Percentiles rank a stretch among this genome's conserved stretches.
These are phyloP conservation scores for Halcyon chelicuti DNA, from an alignment of 2,797 vertebrate species.

Conservation along the genomic window DNA sequence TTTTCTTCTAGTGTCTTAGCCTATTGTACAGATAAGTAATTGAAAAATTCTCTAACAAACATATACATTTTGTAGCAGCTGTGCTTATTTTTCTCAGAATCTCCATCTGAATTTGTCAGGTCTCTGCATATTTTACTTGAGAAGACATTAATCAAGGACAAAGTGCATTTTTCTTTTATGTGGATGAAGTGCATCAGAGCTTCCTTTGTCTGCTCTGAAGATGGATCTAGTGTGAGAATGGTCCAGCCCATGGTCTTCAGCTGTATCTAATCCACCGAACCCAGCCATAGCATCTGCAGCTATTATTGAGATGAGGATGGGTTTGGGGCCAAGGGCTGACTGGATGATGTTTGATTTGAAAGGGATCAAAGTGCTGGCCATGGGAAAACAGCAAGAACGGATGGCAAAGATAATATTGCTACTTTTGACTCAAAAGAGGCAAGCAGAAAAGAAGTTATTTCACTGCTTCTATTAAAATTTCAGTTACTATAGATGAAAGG, in stretches of 20 bases:
- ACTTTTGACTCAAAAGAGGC: neutral
- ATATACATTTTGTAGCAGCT: neutral
- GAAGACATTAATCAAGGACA: neutral
- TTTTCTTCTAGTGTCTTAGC: neutral
- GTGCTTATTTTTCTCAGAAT: neutral
- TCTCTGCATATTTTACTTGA: neutral
- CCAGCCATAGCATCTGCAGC: neutral
- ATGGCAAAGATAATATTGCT: neutral
- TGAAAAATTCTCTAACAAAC: neutral
- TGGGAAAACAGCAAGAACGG: neutral
- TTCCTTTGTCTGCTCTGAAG: neutral
- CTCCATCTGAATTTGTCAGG: neutral
- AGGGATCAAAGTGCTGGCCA: neutral
- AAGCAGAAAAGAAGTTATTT: neutral
- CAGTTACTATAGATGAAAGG: neutral
- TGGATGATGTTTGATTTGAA: neutral
- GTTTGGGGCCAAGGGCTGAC: neutral
- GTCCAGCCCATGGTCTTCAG: neutral
- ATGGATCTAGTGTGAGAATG: neutral
- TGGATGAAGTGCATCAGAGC: neutral
- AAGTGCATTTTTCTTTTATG: neutral
- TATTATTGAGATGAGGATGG: neutral
- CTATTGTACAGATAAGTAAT: neutral
- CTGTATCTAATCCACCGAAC: neutral
- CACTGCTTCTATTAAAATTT: neutral